Evolutionary conservation across 2,797 vertebrate genomes (phyloP), one percentile per base, ranked within the genome.

Genomic region (Molothrus aeneus): DNA sequence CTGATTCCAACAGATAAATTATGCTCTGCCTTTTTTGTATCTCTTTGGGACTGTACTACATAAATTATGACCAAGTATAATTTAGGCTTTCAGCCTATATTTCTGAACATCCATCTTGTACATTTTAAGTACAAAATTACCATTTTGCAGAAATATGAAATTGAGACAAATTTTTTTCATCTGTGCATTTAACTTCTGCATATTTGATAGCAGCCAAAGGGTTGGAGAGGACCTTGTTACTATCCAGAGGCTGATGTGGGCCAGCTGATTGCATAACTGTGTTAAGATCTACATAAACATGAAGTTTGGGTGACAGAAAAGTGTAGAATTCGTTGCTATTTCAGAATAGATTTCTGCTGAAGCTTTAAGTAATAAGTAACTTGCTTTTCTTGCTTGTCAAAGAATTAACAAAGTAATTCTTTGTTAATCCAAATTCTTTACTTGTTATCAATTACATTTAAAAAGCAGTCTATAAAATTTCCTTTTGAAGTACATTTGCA

Each of bases 21-120:
- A 98, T 96, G 98, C 97, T 97, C 97, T 97, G 98, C 98, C 97
- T 98, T 97, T 98, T 98, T 97, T 98, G 97, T 98, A 98, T 98
- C 98, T 98, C 98, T 98, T 98, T 98, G 98, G 98, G 98, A 98
- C 98, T 98, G 98, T 98, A 98, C 98, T 97, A 97, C 98, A 99
- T 99, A 98, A 99, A 99, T 99, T 99, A 99, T 99, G 99, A 98
- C 98, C 98, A 98, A 98, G 99, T 99, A 98, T 99, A 99, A 99
- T 99, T 99, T 98, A 98, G 97, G 98, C 98, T 98, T 99, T 99
- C 99, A 99, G 98, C 98, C 98, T 98, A 98, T 98, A 98, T 98
- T 98, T 98, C 98, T 98, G 97, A 98, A 98, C 98, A 98, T 98
- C 98, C 98, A 98, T 98, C 98, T 98, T 98, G 97, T 97, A 98